phyloP scores from a whole-genome alignment of 30 jellyfish, hydroid and myxozoan genomes.

The Aurelia coerulea region DNA sequence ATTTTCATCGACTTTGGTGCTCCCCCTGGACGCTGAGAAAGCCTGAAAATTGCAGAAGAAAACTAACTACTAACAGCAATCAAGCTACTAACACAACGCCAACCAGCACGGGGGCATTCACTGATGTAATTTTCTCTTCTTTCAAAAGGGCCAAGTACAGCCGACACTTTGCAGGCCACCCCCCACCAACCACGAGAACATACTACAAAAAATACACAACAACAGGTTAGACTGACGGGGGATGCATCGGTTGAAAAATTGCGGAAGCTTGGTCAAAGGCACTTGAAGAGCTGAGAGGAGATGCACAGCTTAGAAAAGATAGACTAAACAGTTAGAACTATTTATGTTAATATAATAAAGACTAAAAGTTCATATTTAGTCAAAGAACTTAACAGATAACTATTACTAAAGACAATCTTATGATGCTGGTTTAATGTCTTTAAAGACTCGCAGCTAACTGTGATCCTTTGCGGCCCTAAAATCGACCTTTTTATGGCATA shows the following conservation, averaged over 20 bases:
- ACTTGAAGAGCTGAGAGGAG: background rate
- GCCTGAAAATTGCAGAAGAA: conserved; percentile 52
- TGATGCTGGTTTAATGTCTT: background rate
- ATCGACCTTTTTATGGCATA: too few species aligned
- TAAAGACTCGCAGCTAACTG: too few species aligned
- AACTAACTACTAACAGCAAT: too few species aligned
- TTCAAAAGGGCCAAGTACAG: conserved; percentile 80
- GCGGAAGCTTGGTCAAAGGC: conserved; percentile 69
- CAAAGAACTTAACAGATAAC: background rate
- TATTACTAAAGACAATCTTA: background rate
- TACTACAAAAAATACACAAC: conserved; percentile 76
- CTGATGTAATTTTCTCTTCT: conserved; percentile 1
- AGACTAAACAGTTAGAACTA: background rate
- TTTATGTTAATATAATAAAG: too few species aligned
- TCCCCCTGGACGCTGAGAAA: too few species aligned
- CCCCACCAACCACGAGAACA: conserved; percentile 77
- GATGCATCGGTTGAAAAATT: conserved; percentile 32
- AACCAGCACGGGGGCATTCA: too few species aligned
- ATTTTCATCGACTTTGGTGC: conserved; percentile 21
- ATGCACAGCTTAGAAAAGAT: conserved; percentile 12
- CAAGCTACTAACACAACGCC: too few species aligned
- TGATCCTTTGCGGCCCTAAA: too few species aligned
- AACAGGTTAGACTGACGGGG: conserved; percentile 45
- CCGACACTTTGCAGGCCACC: conserved; percentile 67
- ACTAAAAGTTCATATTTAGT: background rate